Conservation (phyloP, 2,888 invertebrate species). For the Drosophila histrio region DNA sequence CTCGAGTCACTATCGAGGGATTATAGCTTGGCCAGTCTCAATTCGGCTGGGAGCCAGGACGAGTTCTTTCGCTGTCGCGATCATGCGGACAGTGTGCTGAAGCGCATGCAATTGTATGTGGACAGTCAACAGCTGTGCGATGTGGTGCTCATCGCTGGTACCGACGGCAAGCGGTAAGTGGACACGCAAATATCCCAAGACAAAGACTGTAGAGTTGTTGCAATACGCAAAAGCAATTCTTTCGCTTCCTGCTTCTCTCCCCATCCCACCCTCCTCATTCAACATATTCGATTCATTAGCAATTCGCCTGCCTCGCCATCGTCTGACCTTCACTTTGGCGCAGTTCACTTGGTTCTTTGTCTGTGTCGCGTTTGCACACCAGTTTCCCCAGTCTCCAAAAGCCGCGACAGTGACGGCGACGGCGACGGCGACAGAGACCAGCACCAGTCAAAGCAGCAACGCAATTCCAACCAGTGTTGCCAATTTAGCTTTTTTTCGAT, state of each 20-base stretch:
- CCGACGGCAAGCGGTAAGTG: slow-evolving; percentile 86
- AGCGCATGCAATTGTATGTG: slow-evolving; percentile 92
- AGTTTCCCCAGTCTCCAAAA: slow-evolving; percentile 30
- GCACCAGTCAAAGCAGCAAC: slow-evolving; percentile 41
- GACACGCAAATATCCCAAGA: slow-evolving; percentile 11
- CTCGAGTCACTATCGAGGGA: slow-evolving; percentile 87
- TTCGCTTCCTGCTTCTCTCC: background rate
- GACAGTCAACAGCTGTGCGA: slow-evolving; percentile 94
- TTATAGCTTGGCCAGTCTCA: slow-evolving; percentile 88
- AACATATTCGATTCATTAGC: slow-evolving; percentile 54
- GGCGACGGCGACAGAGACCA: background rate
- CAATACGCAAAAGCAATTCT: slow-evolving; percentile 45
- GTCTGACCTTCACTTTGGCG: slow-evolving; percentile 66
- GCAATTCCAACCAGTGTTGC: no score
- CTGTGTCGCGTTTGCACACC: slow-evolving; percentile 42
- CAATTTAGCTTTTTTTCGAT: no score
- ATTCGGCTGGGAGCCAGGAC: slow-evolving; percentile 89
- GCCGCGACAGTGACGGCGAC: slow-evolving; percentile 5
- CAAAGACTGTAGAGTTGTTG: slow-evolving; percentile 51
- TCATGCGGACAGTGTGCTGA: slow-evolving; percentile 92
- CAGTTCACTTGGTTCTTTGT: slow-evolving; percentile 70
- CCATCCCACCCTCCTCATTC: background rate
- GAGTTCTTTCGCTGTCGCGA: slow-evolving; percentile 91
- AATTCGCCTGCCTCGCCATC: slow-evolving; percentile 23
- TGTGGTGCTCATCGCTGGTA: slow-evolving; percentile 92